These are phyloP conservation scores for Megalops atlanticus DNA, from an alignment of 2,113 vertebrate species.

Conservation along the genomic window DNA sequence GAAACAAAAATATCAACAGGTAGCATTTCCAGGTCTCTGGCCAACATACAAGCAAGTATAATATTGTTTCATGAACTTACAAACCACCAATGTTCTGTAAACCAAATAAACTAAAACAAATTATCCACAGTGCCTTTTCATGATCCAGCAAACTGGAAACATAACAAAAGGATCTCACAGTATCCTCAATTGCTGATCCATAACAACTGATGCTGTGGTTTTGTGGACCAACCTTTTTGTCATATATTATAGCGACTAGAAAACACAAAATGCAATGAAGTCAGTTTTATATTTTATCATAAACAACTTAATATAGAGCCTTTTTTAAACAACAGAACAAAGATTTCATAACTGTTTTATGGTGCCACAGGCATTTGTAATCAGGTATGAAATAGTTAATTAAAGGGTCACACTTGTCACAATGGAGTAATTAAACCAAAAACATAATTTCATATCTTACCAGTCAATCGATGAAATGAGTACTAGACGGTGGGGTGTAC, in stretches of 20 bases:
- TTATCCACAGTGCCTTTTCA: too few species aligned
- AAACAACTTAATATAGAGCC: conserved; percentile 35
- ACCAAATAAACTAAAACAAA: too few species aligned
- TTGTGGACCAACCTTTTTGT: conserved; percentile 23
- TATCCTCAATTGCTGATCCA: background rate
- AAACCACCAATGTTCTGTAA: background rate
- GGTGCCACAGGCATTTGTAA: too few species aligned
- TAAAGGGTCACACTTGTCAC: background rate
- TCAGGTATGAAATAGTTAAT: too few species aligned
- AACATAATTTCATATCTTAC: background rate
- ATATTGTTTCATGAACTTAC: background rate
- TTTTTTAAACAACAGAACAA: conserved; percentile 47
- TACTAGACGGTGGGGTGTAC: background rate
- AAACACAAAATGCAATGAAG: conserved; percentile 43
- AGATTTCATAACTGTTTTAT: too few species aligned
- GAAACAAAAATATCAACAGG: too few species aligned
- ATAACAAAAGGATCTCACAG: background rate
- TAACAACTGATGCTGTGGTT: background rate
- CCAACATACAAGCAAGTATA: background rate
- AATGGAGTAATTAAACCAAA: background rate
- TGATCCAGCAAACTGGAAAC: background rate
- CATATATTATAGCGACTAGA: conserved; percentile 33
- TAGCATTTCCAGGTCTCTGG: background rate
- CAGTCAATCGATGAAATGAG: background rate
- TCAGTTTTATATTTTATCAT: conserved; percentile 33